Evolutionary conservation across 1,140 invertebrate species (phyloP).

Genomic region (Anadara kagoshimensis): DNA sequence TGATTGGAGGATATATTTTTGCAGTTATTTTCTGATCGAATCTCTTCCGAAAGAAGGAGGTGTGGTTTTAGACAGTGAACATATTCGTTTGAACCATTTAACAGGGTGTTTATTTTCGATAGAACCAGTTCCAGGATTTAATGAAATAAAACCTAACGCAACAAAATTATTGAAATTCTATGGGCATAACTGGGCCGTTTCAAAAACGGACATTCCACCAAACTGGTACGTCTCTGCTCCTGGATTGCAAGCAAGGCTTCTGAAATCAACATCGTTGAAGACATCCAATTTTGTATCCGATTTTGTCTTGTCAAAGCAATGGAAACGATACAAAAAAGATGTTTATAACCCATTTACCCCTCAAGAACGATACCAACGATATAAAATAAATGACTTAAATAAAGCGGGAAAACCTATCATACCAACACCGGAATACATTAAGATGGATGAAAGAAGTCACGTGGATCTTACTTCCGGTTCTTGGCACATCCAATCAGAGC

Average conservation of each 20-base stretch:
- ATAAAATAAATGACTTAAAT: slow-evolving; percentile 3
- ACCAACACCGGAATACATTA: slow-evolving; percentile 43
- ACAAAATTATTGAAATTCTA: slow-evolving; percentile 16
- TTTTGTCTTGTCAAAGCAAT: slow-evolving; percentile 57
- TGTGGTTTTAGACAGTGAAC: slow-evolving; percentile 27
- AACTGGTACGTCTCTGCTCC: slow-evolving; percentile 60
- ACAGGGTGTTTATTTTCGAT: slow-evolving; percentile 59
- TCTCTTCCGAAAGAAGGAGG: slow-evolving; percentile 31
- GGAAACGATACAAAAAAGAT: slow-evolving; percentile 58
- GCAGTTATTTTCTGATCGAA: slow-evolving; percentile 45
- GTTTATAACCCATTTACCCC: slow-evolving; percentile 61
- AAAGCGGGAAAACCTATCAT: slow-evolving; percentile 28
- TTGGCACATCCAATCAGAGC: slow-evolving; percentile 36
- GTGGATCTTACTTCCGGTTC: slow-evolving; percentile 25
- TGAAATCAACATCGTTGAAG: slow-evolving; percentile 51
- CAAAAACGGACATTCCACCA: slow-evolving; percentile 60
- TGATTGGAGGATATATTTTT: slow-evolving; percentile 58
- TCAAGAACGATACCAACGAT: slow-evolving; percentile 28
- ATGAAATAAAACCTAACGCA: background rate
- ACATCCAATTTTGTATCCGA: slow-evolving; percentile 53
- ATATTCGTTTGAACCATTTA: slow-evolving; percentile 53
- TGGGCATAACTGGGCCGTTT: slow-evolving; percentile 52
- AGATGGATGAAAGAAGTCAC: slow-evolving; percentile 7
- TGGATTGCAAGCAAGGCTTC: slow-evolving; percentile 41
- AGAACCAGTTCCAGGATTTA: slow-evolving; percentile 43